Evolutionary conservation across 2,113 vertebrate genomes (phyloP).

Genomic region (Paradoxurus hermaphroditus): DNA sequence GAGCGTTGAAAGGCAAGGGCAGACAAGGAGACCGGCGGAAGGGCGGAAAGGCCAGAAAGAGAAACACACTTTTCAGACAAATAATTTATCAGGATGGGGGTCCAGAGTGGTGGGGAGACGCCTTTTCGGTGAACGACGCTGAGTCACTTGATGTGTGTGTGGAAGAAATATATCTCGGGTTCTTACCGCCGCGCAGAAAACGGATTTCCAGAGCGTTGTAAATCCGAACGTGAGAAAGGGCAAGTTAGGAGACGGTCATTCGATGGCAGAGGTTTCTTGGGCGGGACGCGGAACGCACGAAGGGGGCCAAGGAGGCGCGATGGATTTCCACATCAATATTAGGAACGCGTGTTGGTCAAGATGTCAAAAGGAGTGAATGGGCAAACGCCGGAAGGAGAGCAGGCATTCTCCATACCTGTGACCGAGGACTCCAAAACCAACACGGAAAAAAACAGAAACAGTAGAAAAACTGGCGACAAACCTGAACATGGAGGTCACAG

Average conservation of each 20-base stretch:
- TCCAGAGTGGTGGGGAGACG: neutral
- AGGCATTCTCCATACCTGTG: no score
- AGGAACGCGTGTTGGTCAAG: neutral
- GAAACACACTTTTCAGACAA: accelerated
- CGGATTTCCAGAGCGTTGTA: neutral
- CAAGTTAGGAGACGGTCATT: neutral
- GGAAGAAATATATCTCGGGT: conserved; percentile 20
- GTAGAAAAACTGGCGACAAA: neutral
- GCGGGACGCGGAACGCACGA: accelerated
- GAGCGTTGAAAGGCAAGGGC: neutral
- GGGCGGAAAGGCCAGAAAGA: neutral
- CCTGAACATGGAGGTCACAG: neutral
- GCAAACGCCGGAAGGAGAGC: neutral
- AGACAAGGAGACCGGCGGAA: neutral
- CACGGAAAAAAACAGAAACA: neutral
- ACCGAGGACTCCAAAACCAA: neutral
- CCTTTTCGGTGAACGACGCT: neutral
- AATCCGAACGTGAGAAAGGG: neutral
- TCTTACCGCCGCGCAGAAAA: neutral
- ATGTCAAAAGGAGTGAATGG: neutral
- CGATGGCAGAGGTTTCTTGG: neutral
- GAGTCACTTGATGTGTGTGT: neutral
- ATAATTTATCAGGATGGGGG: accelerated
- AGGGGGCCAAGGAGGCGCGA: neutral
- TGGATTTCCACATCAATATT: neutral